Conservation (phyloP, 2,888 invertebrate genomes). For the Drosophila stalkeri region DNA sequence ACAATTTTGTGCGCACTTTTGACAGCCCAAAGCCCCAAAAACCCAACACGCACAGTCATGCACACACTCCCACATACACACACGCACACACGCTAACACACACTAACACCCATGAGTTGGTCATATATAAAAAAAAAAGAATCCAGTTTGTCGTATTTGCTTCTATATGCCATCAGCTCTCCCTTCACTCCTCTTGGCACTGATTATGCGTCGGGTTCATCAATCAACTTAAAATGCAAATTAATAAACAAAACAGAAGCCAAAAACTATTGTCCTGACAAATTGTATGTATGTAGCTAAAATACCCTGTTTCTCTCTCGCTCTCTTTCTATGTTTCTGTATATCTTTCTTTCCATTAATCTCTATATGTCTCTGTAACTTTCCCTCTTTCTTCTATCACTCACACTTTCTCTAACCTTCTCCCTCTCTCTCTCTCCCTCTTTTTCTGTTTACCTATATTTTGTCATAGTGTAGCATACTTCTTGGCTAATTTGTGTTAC, state of each 20-base stretch:
- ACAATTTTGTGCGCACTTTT: constrained; percentile 65
- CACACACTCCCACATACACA: too few species aligned
- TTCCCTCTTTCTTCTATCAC: neutral
- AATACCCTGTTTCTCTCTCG: constrained; percentile 1
- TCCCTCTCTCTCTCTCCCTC: neutral
- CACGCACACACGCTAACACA: too few species aligned
- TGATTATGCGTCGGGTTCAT: constrained; percentile 42
- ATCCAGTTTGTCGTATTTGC: constrained; percentile 2
- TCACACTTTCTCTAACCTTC: neutral
- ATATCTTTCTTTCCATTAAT: neutral
- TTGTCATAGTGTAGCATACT: neutral
- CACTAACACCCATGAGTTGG: neutral
- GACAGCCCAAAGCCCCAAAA: constrained; percentile 47
- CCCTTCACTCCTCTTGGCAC: neutral
- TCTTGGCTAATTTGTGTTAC: neutral
- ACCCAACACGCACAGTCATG: neutral
- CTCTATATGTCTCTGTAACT: neutral
- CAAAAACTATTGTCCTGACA: neutral
- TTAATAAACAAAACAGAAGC: constrained; percentile 27
- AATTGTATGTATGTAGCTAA: neutral
- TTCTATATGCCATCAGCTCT: too few species aligned
- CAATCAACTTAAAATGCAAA: constrained; percentile 48
- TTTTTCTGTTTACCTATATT: neutral
- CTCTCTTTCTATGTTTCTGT: neutral
- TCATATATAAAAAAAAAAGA: neutral